A percentile compares a stretch with the other conserved stretches of the same genome.
Conservation (phyloP, 2,797 vertebrate species). For the Nasua narica region DNA sequence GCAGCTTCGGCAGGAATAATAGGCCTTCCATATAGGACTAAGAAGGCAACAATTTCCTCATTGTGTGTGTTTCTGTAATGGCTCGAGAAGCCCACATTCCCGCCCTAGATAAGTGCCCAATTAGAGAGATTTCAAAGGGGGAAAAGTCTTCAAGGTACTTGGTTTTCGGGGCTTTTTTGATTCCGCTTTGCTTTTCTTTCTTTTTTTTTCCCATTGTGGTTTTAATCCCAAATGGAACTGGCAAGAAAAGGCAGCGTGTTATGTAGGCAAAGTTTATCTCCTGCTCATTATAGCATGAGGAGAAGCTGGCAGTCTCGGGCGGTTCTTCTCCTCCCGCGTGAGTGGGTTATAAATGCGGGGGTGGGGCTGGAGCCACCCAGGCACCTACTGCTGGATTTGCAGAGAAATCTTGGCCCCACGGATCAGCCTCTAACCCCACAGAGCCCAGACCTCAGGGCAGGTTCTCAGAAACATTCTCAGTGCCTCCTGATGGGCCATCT, state of each 20-base stretch:
- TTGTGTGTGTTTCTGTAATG: slow-evolving; percentile 42
- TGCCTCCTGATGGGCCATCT: background rate
- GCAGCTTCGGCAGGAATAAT: slow-evolving; percentile 48
- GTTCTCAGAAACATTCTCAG: background rate
- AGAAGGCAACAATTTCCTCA: slow-evolving; percentile 64
- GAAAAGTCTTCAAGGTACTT: slow-evolving; percentile 57
- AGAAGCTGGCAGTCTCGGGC: background rate
- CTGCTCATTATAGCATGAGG: background rate
- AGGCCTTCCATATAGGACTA: background rate
- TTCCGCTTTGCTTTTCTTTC: background rate
- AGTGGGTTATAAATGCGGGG: background rate
- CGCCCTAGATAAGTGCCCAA: slow-evolving; percentile 64
- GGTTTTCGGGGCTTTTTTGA: background rate
- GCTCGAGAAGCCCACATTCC: slow-evolving; percentile 15
- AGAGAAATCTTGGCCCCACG: background rate
- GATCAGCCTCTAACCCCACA: background rate
- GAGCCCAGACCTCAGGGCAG: background rate
- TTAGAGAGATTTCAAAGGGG: slow-evolving; percentile 72
- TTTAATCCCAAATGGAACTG: slow-evolving; percentile 44
- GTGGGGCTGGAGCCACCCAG: background rate
- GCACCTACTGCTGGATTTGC: background rate
- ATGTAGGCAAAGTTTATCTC: slow-evolving; percentile 38
- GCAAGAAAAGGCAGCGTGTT: background rate
- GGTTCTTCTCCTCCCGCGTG: background rate
- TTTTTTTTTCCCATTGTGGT: background rate